Percentiles rank a stretch among this genome's conserved stretches.
phyloP scores from a whole-genome alignment of 2,113 vertebrate genomes.

The Carlito syrichta region DNA sequence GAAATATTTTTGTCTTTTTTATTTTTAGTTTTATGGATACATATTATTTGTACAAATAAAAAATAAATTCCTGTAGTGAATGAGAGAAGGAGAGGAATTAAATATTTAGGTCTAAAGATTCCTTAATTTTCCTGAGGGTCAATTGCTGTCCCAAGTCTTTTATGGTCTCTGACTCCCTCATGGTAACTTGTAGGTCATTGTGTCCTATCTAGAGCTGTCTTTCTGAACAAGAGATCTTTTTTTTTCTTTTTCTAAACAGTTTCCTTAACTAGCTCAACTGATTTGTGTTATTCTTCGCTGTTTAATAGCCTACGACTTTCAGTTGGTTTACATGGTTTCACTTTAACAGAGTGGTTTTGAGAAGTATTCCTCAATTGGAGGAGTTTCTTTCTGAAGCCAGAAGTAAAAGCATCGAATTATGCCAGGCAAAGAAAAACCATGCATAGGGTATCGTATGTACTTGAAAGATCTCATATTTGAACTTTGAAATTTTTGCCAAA shows the following conservation, averaged over 20 bases:
- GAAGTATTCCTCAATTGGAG: background rate
- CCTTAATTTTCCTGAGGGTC: background rate
- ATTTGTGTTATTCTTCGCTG: background rate
- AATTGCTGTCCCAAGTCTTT: accelerated
- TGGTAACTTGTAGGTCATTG: no score
- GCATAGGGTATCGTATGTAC: background rate
- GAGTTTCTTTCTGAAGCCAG: background rate
- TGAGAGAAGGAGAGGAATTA: background rate
- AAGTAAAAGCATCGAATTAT: background rate
- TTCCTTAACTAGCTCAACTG: background rate
- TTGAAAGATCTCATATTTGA: background rate
- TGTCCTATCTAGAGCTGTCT: background rate
- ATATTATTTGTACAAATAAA: background rate
- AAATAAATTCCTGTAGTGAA: background rate
- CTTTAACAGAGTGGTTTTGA: background rate
- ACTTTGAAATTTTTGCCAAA: background rate
- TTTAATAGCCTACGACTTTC: background rate
- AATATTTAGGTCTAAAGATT: background rate
- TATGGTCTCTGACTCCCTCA: accelerated
- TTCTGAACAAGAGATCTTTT: background rate
- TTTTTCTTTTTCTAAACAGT: background rate
- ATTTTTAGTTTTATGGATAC: background rate
- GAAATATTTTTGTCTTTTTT: background rate
- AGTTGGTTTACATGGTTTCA: background rate
- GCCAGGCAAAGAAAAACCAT: background rate